phyloP scores from a whole-genome alignment of 1,140 invertebrate genomes.

The Bombus turneri region DNA sequence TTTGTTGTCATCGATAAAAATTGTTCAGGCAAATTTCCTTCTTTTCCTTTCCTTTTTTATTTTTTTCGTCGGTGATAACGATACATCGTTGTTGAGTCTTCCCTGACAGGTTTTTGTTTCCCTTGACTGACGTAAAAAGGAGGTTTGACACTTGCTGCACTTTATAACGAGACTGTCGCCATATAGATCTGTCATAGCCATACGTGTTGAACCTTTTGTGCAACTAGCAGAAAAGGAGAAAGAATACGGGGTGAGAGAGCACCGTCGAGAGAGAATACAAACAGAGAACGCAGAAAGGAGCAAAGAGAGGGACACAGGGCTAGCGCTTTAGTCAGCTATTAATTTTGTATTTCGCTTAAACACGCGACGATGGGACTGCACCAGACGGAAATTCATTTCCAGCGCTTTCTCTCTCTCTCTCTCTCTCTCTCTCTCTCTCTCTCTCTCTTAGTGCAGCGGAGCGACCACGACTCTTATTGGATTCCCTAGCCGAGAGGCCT shows the following conservation, averaged over 20 bases:
- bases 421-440: neutral
- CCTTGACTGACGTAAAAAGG: neutral
- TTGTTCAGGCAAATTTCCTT: neutral
- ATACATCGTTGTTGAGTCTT: conserved; percentile 30
- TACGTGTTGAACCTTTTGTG: neutral
- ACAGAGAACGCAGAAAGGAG: conserved; percentile 25
- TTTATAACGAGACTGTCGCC: conserved; percentile 13
- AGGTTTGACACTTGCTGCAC: conserved; percentile 23
- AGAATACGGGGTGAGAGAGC: neutral
- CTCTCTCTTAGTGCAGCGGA: conserved; percentile 14
- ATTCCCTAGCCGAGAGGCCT: conserved; percentile 54
- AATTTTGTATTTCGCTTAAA: conserved; percentile 70
- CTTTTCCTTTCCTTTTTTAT: too few relatives aligned
- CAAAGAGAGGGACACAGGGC: conserved; percentile 9
- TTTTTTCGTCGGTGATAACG: neutral
- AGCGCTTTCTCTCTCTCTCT: conserved; percentile 15
- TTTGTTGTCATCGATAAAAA: neutral
- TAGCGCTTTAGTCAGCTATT: conserved; percentile 58
- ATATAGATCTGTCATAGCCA: conserved; percentile 25
- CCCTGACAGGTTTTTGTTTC: neutral
- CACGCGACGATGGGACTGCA: conserved; percentile 64
- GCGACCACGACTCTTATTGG: conserved; percentile 65
- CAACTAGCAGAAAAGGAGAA: neutral
- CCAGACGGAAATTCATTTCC: conserved; percentile 67
- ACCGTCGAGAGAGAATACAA: neutral